Evolutionary conservation across 2,797 vertebrate genomes (phyloP).

Genomic region (Erpetoichthys calabaricus): DNA sequence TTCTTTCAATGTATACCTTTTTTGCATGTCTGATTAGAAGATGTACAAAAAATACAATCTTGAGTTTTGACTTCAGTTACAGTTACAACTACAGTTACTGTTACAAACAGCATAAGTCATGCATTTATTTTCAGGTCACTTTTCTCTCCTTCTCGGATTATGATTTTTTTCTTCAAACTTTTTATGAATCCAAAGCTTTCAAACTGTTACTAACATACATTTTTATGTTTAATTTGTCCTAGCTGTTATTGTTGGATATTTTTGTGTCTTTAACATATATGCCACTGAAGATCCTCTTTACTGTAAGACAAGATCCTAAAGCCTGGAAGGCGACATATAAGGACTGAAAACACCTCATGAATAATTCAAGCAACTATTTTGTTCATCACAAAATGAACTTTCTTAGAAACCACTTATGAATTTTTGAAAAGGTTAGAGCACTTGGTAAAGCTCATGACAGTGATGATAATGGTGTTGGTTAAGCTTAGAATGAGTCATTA

Average conservation of each 20-base stretch:
- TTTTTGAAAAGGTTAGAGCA: slow-evolving; percentile 28
- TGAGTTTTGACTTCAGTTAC: too few species aligned
- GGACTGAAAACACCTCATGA: slow-evolving; percentile 26
- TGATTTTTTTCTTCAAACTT: too few species aligned
- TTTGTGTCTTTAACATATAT: slow-evolving; percentile 21
- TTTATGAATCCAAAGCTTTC: too few species aligned
- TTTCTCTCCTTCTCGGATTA: too few species aligned
- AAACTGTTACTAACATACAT: too few species aligned
- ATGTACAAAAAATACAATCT: too few species aligned
- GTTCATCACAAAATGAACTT: slow-evolving; percentile 32
- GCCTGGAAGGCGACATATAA: slow-evolving; percentile 32
- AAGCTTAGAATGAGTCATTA: slow-evolving; percentile 14
- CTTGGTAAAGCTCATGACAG: slow-evolving; percentile 14
- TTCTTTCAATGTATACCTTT: too few species aligned
- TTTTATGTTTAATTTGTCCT: too few species aligned
- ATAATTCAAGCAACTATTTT: slow-evolving; percentile 34
- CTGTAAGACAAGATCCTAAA: slow-evolving; percentile 21
- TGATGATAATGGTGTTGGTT: slow-evolving; percentile 15
- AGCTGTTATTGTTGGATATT: slow-evolving; percentile 14
- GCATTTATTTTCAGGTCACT: too few species aligned
- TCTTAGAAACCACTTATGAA: slow-evolving; percentile 28
- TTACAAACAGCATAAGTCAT: too few species aligned
- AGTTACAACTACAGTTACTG: too few species aligned
- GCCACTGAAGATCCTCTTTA: slow-evolving; percentile 27
- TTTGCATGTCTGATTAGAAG: too few species aligned